Conservation (phyloP, 1,140 invertebrate genomes). For the Lamellibrachia luymesi region DNA sequence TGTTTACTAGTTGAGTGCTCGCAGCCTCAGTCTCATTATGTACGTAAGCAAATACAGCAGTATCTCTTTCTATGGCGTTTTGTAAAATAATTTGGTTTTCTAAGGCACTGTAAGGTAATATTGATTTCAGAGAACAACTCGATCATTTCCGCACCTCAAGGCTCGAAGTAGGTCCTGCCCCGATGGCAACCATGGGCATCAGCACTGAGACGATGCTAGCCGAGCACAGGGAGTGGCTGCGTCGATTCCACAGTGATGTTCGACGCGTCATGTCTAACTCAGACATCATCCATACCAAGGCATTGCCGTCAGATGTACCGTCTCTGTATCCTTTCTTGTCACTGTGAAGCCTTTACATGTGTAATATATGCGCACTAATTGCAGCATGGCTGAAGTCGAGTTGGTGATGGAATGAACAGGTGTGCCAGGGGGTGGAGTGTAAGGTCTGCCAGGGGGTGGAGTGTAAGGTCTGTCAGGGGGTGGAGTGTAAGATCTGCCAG, state of each 20-base stretch:
- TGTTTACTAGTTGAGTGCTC: background rate
- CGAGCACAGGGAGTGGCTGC: conserved; percentile 25
- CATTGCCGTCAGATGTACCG: background rate
- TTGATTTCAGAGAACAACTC: conserved; percentile 17
- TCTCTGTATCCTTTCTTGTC: background rate
- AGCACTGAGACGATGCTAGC: conserved; percentile 25
- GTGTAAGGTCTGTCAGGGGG: no score
- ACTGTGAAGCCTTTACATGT: no score
- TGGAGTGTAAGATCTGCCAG: no score
- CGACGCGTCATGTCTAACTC: background rate
- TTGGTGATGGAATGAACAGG: no score
- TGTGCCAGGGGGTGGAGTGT: no score
- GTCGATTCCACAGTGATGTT: conserved; percentile 19
- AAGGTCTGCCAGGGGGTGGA: no score
- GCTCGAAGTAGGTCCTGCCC: background rate
- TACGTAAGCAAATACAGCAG: background rate
- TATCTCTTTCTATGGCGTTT: background rate
- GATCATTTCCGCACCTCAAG: background rate
- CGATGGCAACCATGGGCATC: background rate
- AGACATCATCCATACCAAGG: background rate
- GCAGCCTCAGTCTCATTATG: background rate
- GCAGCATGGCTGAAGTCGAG: no score
- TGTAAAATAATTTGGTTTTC: background rate
- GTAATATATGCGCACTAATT: no score
- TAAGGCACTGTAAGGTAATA: background rate